Base-by-base conservation (phyloP, 2,888 invertebrate species). In the Aphrophora alni region DNA sequence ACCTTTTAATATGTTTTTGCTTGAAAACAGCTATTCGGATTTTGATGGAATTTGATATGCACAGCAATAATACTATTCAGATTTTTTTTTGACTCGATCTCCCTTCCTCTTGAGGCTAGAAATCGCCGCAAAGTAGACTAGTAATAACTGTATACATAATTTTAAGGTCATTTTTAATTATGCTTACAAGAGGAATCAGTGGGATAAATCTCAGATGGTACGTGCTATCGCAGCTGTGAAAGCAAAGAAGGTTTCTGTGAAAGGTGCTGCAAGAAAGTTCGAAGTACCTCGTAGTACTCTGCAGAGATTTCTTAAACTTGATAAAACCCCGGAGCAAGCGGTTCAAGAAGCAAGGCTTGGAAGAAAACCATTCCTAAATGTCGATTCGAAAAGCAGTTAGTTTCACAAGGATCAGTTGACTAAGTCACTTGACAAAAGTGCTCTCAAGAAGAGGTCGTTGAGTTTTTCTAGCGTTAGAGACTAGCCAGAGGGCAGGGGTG, bases 371-470 rank as follows among this genome's bases (percentile, higher is more conserved):
- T 14, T 44, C 44, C 12, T 44, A 44, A 44, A 44, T 44, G 8
- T 12, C 10, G 44, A 44, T 17, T 44, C 44, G 44, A 44, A 44
- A 44, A 44, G 14, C 44, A 44, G 14, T 44, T 7, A 14, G 14
- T 44, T 44, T 44, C 44, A 33, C 71, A 70, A 70, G n/a, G 71
- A 70, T 70, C 25, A 70, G 71, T 70, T 70, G 71, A 70, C 25
- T 24, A 70, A 21, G 71, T 70, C 71, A 25, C 17, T 25, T 70
- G 21, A 70, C 14, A 21, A 70, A 70, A 70, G 71, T 70, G 25
- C 17, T 70, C 25, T 70, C 71, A 70, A 70, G 71, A 70, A 70
- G 71, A 70, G 21, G 4, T 70, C 14, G 17, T 24, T 70, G 71
- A 70, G 71, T 70, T 70, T 70, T 24, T 24, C 4, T 4, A 14